Base-by-base conservation (phyloP, 1,140 invertebrate species). In the Camponotus vicinus region DNA sequence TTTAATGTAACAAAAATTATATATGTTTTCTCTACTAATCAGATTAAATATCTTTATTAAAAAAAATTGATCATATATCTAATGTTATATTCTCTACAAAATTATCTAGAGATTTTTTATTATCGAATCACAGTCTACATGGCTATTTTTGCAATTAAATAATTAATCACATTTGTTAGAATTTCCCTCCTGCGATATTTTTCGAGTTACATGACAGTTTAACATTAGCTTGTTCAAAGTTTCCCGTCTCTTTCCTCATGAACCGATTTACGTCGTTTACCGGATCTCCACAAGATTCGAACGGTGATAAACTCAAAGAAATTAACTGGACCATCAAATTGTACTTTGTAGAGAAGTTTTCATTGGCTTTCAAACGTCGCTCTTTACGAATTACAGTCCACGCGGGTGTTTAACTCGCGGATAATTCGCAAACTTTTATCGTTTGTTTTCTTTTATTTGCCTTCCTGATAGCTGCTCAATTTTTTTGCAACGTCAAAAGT, bases 251-350 rank as follows among this genome's bases (percentile, higher is more conserved):
- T 52, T 34, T 73, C 27, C 32, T 82, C 45, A 21, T 45, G 34
- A 76, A 84, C 15, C 59, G 49, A 86, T 55, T 70, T 52, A 45
- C 77, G 45, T 73, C 85, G 64, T 82, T 89, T 63, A 37, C 63
- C 27, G 45, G 61, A 88, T 89, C 88, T 85, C 49, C 66, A 63
- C 73, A 59, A 67, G 52, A 71, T 63, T 90, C 55, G 66, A 88
- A 88, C 21, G 77, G 57, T 73, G 82, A 90, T 90, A 90, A 90
- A 90, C 73, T 80, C 52, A 67, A 82, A 78, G 83, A 90, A 90
- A 90, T 91, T 91, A 89, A 91, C 89, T 71, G 77, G 57, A 57
- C 86, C 88, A 91, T 91, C 90, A 91, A 91, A 91, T 87, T 91
- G 88, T 88, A 91, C 90, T 91, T 89, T 89, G 82, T 76, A 88